Base-by-base conservation (phyloP, 2,113 vertebrate species). In the Hippoglossus stenolepis region DNA sequence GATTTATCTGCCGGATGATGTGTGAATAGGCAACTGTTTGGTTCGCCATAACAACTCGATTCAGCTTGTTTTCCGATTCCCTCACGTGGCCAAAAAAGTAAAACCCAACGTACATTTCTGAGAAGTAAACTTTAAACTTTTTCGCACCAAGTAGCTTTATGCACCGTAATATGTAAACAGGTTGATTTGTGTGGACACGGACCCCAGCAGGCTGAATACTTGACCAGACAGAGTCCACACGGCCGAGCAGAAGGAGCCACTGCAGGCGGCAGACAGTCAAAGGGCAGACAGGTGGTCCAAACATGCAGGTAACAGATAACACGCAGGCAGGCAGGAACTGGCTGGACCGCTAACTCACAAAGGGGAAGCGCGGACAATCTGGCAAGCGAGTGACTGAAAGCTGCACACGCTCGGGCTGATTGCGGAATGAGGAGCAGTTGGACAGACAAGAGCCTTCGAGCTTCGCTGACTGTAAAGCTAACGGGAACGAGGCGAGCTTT, bases 401-500 rank as follows among this genome's bases (percentile, higher is more conserved):
- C 66, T 75, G 64, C 28, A 14, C 24, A 65, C 38, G 6, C 70
- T 21, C 57, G 13, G 45, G 14, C 45, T 17, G 67, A 61, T 62
- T 24, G 54, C 38, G 51, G 66, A 78, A 59, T 58, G 47, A 75
- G 31, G 28, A 80, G 63, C 38, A 20, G 58, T n/a, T 35, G 45
- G 77, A 18, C 59, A 59, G 66, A 75, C 47, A 40, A 70, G 68
- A 51, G 51, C 51, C 53, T 70, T 14, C 77, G 10, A 84, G 65
- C 35, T n/a, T 61, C 8, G 66, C 24, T 63, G 21, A 70, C 40
- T 57, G 24, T 18, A 28, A 56, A 21, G 24, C 40, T 67, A 70
- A 62, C 54, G 49, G 26, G 24, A 28, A 53, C 2, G 56, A 51
- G 47, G 15, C 14, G 15, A 51, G 66, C 70, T 66, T 74, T 66